Percentiles rank a stretch among this genome's conserved stretches.
phyloP scores from a whole-genome alignment of 2,113 vertebrate genomes.

The Hymenochirus boettgeri region DNA sequence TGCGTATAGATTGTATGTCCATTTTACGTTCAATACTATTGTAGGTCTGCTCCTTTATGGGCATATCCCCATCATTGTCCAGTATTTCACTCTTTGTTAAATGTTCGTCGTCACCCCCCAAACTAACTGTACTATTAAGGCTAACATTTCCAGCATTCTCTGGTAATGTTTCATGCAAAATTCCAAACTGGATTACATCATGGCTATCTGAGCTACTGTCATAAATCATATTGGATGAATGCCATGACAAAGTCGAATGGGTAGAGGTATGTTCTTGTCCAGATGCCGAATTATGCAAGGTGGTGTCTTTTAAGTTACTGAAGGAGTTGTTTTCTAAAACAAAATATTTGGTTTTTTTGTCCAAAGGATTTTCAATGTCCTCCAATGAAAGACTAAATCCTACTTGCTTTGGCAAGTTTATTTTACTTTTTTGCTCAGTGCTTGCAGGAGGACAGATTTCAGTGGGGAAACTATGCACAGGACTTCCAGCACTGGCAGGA shows the following conservation, averaged over 20 bases:
- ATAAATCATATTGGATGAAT: constrained; percentile 7
- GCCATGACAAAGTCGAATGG: background rate
- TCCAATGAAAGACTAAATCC: constrained; percentile 7
- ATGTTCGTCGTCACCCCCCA: background rate
- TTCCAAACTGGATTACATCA: constrained; percentile 27
- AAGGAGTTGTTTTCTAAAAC: background rate
- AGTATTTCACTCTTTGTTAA: constrained; percentile 25
- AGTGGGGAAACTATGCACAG: constrained; percentile 2
- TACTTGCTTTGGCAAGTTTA: constrained; percentile 30
- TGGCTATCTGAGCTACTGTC: constrained; percentile 3
- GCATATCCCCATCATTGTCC: background rate
- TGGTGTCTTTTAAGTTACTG: background rate
- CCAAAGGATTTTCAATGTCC: constrained; percentile 21
- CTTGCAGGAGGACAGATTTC: background rate
- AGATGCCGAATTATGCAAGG: background rate
- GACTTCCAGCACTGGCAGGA: background rate
- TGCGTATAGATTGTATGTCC: constrained; percentile 26
- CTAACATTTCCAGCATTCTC: constrained; percentile 42
- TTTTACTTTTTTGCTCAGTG: constrained; percentile 21
- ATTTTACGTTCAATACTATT: constrained; percentile 14
- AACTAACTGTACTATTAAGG: constrained; percentile 16
- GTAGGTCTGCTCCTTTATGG: background rate
- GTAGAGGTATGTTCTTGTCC: constrained; percentile 9
- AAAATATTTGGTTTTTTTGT: constrained; percentile 2
- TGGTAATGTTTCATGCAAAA: constrained; percentile 58